Evolutionary conservation across 2,113 vertebrate species (phyloP).

Genomic region (Chlorodrepanis virens): DNA sequence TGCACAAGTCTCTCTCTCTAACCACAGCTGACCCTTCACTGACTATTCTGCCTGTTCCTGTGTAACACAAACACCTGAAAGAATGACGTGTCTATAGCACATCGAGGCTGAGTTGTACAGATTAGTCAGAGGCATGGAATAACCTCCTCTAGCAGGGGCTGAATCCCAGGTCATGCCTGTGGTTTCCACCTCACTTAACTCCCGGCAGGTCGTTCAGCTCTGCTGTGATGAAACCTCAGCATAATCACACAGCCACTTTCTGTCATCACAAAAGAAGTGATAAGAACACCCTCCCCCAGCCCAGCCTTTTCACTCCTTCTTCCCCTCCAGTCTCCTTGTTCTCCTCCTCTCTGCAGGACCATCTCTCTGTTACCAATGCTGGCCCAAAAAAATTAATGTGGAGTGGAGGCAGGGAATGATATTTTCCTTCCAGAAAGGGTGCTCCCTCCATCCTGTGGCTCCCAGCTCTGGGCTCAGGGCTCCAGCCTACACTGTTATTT

Average conservation of each 20-base stretch:
- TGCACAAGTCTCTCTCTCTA: neutral
- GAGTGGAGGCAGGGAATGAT: neutral
- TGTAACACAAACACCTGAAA: neutral
- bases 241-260: neutral
- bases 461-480: neutral
- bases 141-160: neutral
- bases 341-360: neutral
- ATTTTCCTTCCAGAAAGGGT: neutral
- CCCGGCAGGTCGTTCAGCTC: neutral
- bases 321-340: neutral
- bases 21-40: neutral
- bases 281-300: neutral
- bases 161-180: neutral
- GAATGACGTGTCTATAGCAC: neutral
- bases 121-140: neutral
- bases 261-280: neutral
- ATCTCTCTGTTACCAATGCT: neutral
- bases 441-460: neutral
- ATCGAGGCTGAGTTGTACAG: neutral
- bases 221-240: neutral
- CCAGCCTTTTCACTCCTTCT: neutral
- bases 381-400: neutral
- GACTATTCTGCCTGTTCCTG: neutral
- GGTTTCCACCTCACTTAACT: neutral
- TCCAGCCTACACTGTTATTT: neutral